Conservation (phyloP, 1,140 invertebrate species). For the Nasonia giraulti region DNA sequence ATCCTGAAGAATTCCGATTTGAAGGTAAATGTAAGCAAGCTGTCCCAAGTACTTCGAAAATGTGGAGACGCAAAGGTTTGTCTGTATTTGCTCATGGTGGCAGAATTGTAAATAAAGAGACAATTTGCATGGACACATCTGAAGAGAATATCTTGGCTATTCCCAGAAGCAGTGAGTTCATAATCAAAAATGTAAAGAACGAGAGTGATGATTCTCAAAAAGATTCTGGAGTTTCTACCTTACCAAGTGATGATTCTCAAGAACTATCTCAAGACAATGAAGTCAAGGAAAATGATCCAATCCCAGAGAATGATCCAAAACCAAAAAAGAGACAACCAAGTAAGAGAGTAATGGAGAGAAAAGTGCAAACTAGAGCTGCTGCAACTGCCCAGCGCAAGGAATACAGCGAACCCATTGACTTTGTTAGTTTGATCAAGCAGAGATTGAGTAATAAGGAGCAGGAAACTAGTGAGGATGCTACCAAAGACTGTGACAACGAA, state of each 20-base stretch:
- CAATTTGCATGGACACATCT: conserved; percentile 60
- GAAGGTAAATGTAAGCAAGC: conserved; percentile 64
- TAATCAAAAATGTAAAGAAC: conserved; percentile 55
- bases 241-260: conserved; percentile 34
- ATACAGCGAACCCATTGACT: conserved; percentile 56
- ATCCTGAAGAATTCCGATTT: conserved; percentile 65
- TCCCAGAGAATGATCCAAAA: neutral
- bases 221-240: conserved; percentile 35
- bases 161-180: conserved; percentile 61
- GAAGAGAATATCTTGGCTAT: conserved; percentile 60
- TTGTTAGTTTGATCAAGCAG: conserved; percentile 67
- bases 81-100: conserved; percentile 66
- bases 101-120: conserved; percentile 67
- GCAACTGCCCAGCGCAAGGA: conserved; percentile 1
- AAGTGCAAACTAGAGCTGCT: conserved; percentile 15
- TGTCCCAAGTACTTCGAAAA: conserved; percentile 66
- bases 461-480: conserved; percentile 52
- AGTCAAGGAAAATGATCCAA: conserved; percentile 9
- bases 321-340: conserved; percentile 29
- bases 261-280: conserved; percentile 33
- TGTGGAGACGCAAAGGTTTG: conserved; percentile 67
- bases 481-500: conserved; percentile 18
- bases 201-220: conserved; percentile 24
- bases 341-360: conserved; percentile 21
- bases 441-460: conserved; percentile 53